Percentiles rank a stretch among this genome's conserved stretches.
Evolutionary conservation across 2,797 vertebrate genomes (phyloP).

Genomic region (Scolopax rusticola): DNA sequence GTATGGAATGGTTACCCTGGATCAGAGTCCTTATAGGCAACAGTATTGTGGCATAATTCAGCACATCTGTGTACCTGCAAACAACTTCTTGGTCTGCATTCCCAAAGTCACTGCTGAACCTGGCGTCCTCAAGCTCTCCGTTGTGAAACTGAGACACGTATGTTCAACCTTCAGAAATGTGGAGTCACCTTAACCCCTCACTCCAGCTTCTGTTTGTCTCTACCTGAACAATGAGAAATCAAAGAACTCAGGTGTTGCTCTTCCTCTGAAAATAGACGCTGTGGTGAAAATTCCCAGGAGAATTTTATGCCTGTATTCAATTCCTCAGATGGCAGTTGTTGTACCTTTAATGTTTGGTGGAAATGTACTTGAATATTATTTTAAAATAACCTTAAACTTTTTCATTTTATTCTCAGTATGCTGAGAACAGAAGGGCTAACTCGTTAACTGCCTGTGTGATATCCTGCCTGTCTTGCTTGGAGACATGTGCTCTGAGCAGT

Average conservation of each 20-base stretch:
- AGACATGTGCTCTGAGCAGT: not conserved
- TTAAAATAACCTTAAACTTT: not conserved
- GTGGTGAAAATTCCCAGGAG: not conserved
- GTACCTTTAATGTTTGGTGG: not conserved
- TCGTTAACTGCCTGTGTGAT: not conserved
- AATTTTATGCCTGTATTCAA: not conserved
- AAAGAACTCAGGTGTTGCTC: not conserved
- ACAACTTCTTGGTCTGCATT: not conserved
- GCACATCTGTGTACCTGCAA: not conserved
- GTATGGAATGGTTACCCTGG: not conserved
- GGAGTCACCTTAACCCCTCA: not conserved
- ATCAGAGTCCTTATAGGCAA: not conserved
- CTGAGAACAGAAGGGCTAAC: not conserved
- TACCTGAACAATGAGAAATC: not conserved
- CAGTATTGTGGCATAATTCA: not conserved
- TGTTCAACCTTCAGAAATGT: not conserved
- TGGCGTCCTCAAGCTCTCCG: accelerated
- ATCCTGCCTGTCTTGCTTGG: not conserved
- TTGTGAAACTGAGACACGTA: not conserved
- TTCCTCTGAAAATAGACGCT: not conserved
- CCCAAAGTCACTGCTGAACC: not conserved
- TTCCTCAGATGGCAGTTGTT: not conserved
- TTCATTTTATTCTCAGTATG: not conserved
- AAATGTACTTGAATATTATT: not conserved
- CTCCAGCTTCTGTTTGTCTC: not conserved